phyloP scores from a whole-genome alignment of 2,797 vertebrate species.

The Betta splendens region DNA sequence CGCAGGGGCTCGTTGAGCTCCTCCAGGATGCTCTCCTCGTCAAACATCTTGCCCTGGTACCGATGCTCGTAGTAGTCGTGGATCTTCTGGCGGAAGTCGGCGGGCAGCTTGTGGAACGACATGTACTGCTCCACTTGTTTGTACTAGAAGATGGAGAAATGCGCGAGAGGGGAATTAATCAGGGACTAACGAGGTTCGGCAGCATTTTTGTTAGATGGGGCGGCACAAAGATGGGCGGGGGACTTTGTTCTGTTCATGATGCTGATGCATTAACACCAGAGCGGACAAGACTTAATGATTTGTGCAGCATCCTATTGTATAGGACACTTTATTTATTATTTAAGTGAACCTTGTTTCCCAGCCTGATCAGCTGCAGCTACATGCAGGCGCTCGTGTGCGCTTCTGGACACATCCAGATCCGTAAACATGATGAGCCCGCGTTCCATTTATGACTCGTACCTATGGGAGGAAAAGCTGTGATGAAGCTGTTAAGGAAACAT shows the following conservation, averaged over 20 bases:
- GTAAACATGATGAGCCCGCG: constrained; percentile 25
- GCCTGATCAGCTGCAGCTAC: no score
- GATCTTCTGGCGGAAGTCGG: constrained; percentile 96
- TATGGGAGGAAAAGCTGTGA: constrained; percentile 37
- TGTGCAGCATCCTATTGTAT: not conserved
- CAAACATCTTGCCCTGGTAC: constrained; percentile 99
- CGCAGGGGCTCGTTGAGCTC: constrained; percentile 94
- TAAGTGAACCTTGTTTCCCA: no score
- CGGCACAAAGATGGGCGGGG: not conserved
- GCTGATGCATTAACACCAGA: not conserved
- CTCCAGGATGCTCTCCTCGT: constrained; percentile 97
- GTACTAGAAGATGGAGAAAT: constrained; percentile 80
- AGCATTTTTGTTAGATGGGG: constrained; percentile 14
- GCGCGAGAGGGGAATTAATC: constrained; percentile 1
- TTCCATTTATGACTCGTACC: constrained; percentile 47
- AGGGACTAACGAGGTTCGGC: constrained; percentile 4
- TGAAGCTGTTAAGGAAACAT: constrained; percentile 53
- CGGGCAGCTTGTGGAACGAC: constrained; percentile 98
- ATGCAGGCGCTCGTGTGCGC: not conserved
- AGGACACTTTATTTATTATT: no score
- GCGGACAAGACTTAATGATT: not conserved
- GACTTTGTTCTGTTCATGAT: not conserved
- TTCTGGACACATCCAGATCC: constrained; percentile 10
- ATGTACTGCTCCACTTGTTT: constrained; percentile 99
- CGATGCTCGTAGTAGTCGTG: constrained; percentile 98